These are phyloP conservation scores for Phalacrocorax brasilianus DNA, from an alignment of 2,113 vertebrate genomes.

Conservation along the genomic window DNA sequence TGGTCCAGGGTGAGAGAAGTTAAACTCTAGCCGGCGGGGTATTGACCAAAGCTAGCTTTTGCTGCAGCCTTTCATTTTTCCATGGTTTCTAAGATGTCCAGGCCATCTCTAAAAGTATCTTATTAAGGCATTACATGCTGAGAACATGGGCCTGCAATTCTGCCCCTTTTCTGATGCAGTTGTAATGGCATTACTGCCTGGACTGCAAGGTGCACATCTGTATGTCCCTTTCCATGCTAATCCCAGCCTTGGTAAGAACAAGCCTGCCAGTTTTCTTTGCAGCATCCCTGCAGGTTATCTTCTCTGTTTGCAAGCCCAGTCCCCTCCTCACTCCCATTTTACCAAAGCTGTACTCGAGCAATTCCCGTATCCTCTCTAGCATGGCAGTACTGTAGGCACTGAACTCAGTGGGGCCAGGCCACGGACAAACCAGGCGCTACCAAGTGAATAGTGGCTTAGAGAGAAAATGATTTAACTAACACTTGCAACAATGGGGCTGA, in stretches of 20 bases:
- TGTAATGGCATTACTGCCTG: not conserved
- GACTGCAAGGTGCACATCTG: not conserved
- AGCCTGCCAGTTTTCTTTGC: not conserved
- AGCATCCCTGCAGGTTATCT: not conserved
- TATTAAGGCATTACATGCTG: not conserved
- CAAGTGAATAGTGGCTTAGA: not conserved
- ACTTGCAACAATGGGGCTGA: not conserved
- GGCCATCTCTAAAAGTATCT: not conserved
- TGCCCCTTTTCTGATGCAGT: not conserved
- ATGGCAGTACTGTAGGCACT: not conserved
- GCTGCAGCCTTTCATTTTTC: not conserved
- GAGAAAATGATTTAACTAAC: not conserved
- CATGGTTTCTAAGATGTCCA: not conserved
- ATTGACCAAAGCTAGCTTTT: not conserved
- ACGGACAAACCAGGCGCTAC: not conserved
- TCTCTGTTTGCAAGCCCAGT: not conserved
- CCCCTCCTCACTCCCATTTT: not conserved
- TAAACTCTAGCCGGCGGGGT: not conserved
- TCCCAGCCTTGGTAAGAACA: not conserved
- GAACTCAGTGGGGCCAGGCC: not conserved
- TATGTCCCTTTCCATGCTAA: not conserved
- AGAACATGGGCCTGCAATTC: not conserved
- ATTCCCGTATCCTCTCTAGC: not conserved
- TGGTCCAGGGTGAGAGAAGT: not conserved
- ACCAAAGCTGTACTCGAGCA: not conserved